A percentile compares a stretch with the other conserved stretches of the same genome.
These are phyloP conservation scores for Bujurquina vittata DNA, from an alignment of 2,113 vertebrate genomes.

Conservation along the genomic window DNA sequence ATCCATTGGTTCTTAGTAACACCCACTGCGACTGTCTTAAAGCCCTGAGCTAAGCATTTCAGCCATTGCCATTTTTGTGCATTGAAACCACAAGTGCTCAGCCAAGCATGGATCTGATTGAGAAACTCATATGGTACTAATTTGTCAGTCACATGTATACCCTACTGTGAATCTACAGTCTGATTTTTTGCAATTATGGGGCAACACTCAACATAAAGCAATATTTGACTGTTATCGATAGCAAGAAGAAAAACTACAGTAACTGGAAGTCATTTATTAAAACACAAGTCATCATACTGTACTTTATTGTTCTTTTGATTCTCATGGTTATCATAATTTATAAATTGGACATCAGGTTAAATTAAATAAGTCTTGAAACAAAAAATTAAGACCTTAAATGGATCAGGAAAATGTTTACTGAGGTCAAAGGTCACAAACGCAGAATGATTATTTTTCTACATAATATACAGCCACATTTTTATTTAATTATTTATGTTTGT, in stretches of 20 bases:
- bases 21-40: background rate
- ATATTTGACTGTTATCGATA: slow-evolving; percentile 33
- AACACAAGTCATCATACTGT: slow-evolving; percentile 8
- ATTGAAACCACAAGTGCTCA: background rate
- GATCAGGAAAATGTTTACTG: background rate
- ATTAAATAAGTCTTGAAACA: background rate
- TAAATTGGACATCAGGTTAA: background rate
- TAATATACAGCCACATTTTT: background rate
- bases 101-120: background rate
- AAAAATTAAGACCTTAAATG: fast-evolving
- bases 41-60: background rate
- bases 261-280: slow-evolving; percentile 35
- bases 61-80: background rate
- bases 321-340: background rate
- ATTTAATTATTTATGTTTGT: no score
- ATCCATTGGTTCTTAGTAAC: background rate
- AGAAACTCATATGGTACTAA: background rate
- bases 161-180: background rate
- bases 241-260: background rate
- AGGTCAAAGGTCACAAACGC: background rate
- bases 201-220: background rate
- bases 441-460: background rate
- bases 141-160: background rate
- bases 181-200: slow-evolving; percentile 9
- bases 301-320: background rate